Conservation (phyloP, 2,797 vertebrate genomes). For the Acanthiza pusilla region DNA sequence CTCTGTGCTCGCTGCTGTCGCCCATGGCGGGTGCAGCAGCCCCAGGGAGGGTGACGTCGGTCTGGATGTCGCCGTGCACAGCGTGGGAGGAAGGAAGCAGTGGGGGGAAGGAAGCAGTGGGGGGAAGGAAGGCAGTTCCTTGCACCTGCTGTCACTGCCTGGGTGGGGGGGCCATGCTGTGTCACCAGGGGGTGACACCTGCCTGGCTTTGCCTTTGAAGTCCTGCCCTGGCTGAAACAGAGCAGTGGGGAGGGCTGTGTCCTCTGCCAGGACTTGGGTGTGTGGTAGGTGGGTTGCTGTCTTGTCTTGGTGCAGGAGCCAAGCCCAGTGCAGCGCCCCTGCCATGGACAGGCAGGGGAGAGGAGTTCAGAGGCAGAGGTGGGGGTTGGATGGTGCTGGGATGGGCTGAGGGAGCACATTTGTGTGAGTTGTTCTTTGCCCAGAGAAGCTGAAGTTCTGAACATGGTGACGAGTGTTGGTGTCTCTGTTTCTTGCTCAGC, state of each 20-base stretch:
- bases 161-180: neutral
- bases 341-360: neutral
- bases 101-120: neutral
- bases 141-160: neutral
- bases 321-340: neutral
- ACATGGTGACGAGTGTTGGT: neutral
- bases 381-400: neutral
- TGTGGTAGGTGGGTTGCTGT: neutral
- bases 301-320: neutral
- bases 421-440: neutral
- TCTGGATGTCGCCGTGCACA: accelerated
- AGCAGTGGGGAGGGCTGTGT: neutral
- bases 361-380: neutral
- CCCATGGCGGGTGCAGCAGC: accelerated
- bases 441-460: neutral
- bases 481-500: neutral
- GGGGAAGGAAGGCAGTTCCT: neutral
- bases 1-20: neutral
- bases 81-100: neutral
- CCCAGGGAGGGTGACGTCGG: accelerated
- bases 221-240: neutral
- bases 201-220: neutral
- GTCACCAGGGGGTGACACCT: neutral
- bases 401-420: neutral
- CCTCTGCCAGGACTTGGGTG: neutral